These are phyloP conservation scores for Poecilia wingei DNA, from an alignment of 2,797 vertebrate species.

Conservation along the genomic window DNA sequence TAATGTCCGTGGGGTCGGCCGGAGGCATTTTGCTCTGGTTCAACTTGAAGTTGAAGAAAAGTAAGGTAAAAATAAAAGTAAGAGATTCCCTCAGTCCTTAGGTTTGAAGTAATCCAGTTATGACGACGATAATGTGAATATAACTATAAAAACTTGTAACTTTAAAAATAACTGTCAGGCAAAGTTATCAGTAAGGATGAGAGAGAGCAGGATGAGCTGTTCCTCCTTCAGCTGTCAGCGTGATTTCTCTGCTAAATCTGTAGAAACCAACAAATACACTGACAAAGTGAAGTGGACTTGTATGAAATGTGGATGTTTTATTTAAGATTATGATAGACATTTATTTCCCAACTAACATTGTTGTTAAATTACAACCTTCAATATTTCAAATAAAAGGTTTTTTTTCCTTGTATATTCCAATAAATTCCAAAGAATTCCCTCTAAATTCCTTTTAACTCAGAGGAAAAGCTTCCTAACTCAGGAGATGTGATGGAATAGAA, in stretches of 20 bases:
- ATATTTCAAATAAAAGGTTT: not conserved
- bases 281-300: not conserved
- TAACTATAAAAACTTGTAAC: too few relatives aligned
- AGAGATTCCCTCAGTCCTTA: too few relatives aligned
- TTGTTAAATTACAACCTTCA: not conserved
- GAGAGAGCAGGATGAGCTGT: too few relatives aligned
- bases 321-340: not conserved
- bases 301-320: not conserved
- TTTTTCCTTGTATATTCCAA: not conserved
- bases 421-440: not conserved
- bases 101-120: too few relatives aligned
- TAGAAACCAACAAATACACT: not conserved
- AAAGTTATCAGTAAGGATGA: too few relatives aligned
- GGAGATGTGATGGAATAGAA: not conserved
- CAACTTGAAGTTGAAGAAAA: too few relatives aligned
- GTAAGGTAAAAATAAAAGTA: too few relatives aligned
- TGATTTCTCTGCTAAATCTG: not conserved
- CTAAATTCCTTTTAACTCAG: not conserved
- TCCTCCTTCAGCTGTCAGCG: too few relatives aligned
- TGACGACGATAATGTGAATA: rapidly evolving
- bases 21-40: too few relatives aligned
- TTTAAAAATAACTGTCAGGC: too few relatives aligned
- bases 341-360: not conserved
- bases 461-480: not conserved
- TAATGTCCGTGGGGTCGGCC: too few relatives aligned